A percentile compares a stretch with the other conserved stretches of the same genome.
Conservation (phyloP, 2,888 invertebrate species). For the Slavum lentiscoides region DNA sequence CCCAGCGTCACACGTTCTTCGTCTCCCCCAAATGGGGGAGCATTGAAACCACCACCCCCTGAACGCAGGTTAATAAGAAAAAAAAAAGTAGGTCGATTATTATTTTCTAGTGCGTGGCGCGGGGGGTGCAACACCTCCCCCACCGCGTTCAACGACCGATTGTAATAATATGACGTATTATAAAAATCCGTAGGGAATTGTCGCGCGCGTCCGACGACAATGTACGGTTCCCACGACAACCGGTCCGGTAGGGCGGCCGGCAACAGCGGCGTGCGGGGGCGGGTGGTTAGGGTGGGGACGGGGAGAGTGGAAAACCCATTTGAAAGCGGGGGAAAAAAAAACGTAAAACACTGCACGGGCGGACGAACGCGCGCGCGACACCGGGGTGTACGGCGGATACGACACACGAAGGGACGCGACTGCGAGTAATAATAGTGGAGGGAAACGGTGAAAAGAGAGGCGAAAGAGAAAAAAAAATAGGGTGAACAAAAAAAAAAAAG, state of each 20-base stretch:
- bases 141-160: no score
- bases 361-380: neutral
- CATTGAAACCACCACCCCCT: no score
- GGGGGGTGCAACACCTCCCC: neutral
- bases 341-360: neutral
- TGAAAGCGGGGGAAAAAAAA: conserved; percentile 3
- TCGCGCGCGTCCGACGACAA: no score
- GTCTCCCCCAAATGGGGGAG: no score
- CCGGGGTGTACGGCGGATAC: neutral
- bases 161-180: neutral
- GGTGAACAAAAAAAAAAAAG: conserved; percentile 25
- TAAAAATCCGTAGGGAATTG: no score
- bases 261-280: no score
- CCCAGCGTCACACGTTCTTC: no score
- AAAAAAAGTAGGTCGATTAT: no score
- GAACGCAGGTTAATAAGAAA: no score
- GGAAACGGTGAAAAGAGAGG: neutral
- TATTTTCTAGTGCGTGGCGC: neutral
- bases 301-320: conserved; percentile 23
- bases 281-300: neutral
- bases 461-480: conserved; percentile 12
- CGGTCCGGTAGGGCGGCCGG: neutral
- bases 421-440: neutral
- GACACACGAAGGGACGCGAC: neutral
- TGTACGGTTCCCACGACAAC: neutral